A percentile compares a stretch with the other conserved stretches of the same genome.
phyloP scores from a whole-genome alignment of 2,113 vertebrate species.

The Cercocebus atys region DNA sequence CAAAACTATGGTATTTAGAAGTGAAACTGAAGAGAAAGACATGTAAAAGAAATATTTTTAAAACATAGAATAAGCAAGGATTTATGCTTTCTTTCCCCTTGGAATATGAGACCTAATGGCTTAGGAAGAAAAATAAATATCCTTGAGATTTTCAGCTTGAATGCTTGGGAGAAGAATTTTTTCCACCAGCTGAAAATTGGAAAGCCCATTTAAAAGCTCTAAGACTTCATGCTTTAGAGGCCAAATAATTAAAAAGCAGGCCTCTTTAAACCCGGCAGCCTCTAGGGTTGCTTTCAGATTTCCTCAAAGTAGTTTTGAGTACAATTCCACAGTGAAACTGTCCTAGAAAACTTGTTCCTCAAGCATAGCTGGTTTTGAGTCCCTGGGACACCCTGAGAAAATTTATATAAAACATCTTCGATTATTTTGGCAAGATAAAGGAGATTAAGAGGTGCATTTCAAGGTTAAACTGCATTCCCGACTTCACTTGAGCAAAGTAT shows the following conservation, averaged over 20 bases:
- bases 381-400: neutral
- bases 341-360: slow-evolving; percentile 12
- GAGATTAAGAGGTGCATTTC: slow-evolving; percentile 13
- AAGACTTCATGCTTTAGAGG: neutral
- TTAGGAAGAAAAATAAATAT: slow-evolving; percentile 15
- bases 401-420: slow-evolving; percentile 3
- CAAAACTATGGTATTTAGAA: slow-evolving; percentile 12
- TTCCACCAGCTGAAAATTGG: neutral
- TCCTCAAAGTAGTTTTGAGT: neutral
- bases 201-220: slow-evolving; percentile 21
- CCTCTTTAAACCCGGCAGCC: neutral
- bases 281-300: neutral
- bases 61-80: neutral
- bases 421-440: slow-evolving; percentile 10
- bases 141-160: slow-evolving; percentile 13
- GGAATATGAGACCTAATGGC: neutral
- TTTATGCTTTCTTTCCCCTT: neutral
- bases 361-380: neutral
- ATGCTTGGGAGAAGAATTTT: neutral
- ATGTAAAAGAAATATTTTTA: neutral
- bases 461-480: neutral
- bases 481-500: neutral
- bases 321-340: neutral
- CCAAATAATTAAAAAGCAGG: slow-evolving; percentile 47
- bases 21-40: neutral